Evolutionary conservation across 1,140 invertebrate genomes (phyloP).

Genomic region (Diachasma alloeum): DNA sequence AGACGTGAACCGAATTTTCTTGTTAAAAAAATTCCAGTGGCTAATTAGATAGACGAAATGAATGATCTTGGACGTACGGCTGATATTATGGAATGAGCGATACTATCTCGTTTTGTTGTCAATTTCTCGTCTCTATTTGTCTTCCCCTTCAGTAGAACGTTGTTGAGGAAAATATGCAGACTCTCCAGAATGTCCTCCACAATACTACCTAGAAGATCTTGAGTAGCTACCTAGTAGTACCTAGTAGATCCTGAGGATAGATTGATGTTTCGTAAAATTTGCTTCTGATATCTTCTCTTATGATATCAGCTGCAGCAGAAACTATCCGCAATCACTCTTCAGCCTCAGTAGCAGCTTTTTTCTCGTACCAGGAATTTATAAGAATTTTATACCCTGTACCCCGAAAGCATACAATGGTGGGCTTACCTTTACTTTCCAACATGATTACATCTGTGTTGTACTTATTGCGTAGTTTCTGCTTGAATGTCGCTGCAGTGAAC

Average conservation of each 20-base stretch:
- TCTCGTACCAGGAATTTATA: too few relatives aligned
- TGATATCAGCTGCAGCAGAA: slow-evolving; percentile 38
- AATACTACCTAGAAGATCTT: slow-evolving; percentile 1
- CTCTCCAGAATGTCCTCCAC: slow-evolving; percentile 17
- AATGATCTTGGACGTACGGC: slow-evolving; percentile 49
- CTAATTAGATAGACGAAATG: slow-evolving; percentile 33
- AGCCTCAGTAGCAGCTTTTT: too few relatives aligned
- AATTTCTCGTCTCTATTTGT: not conserved
- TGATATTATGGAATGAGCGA: slow-evolving; percentile 53
- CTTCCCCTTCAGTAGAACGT: not conserved
- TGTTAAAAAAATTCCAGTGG: too few relatives aligned
- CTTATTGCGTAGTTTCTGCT: too few relatives aligned
- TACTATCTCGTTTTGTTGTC: slow-evolving; percentile 40
- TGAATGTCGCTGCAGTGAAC: not conserved
- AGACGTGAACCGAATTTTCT: too few relatives aligned
- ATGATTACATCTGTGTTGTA: too few relatives aligned
- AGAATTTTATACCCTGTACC: too few relatives aligned
- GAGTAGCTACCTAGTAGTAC: too few relatives aligned
- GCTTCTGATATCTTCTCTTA: slow-evolving; percentile 39
- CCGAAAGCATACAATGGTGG: too few relatives aligned
- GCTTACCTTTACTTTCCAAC: too few relatives aligned
- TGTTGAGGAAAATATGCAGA: slow-evolving; percentile 13
- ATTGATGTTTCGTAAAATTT: slow-evolving; percentile 29
- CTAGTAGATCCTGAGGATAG: too few relatives aligned
- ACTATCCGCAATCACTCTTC: too few relatives aligned